phyloP scores from a whole-genome alignment of 1,140 invertebrate genomes.

The Prorops nasuta region DNA sequence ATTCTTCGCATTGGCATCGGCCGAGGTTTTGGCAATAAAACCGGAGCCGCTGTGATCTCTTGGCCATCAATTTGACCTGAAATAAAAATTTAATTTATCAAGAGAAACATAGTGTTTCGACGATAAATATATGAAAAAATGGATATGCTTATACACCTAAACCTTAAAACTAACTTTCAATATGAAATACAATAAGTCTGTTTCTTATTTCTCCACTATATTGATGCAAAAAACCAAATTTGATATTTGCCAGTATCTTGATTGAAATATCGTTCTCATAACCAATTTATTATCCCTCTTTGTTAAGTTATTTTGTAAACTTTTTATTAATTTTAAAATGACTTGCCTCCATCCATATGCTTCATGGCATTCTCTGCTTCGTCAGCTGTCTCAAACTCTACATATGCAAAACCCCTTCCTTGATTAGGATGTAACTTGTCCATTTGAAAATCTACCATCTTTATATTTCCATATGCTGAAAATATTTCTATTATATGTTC shows the following conservation, averaged over 20 bases:
- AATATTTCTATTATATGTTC: conserved; percentile 97
- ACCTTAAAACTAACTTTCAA: no score
- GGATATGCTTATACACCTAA: no score
- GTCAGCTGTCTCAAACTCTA: conserved; percentile 90
- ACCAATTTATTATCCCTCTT: no score
- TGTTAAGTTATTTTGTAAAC: no score
- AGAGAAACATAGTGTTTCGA: no score
- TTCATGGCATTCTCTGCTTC: conserved; percentile 98
- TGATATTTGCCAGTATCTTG: no score
- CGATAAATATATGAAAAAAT: no score
- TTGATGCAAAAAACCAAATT: no score
- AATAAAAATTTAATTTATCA: conserved; percentile 12
- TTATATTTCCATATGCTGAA: conserved; percentile 85
- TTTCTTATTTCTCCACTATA: no score
- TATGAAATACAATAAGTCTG: no score
- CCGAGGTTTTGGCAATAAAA: conserved; percentile 74
- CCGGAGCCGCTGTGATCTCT: conserved; percentile 90
- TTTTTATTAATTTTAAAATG: background rate
- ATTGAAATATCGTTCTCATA: no score
- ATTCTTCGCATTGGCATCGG: conserved; percentile 65
- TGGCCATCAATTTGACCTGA: conserved; percentile 83
- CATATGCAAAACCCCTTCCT: conserved; percentile 88
- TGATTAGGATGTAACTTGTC: conserved; percentile 85
- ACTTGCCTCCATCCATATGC: conserved; percentile 96
- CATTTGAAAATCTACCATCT: conserved; percentile 83